Conservation (phyloP, 2,797 vertebrate species). For the Liasis olivaceus region DNA sequence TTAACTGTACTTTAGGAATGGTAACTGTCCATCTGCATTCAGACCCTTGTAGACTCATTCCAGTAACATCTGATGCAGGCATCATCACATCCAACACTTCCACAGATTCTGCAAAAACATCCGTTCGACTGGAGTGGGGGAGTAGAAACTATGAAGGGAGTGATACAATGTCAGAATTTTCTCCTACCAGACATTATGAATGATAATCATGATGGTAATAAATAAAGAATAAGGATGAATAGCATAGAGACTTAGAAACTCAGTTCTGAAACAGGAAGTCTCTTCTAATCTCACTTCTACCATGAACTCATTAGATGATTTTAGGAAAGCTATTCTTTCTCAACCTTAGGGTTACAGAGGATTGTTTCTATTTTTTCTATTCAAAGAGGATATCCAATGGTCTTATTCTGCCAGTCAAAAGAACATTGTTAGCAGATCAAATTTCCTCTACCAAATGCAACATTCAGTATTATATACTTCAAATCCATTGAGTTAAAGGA, state of each 20-base stretch:
- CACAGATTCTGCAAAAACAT: neutral
- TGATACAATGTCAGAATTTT: neutral
- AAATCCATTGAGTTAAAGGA: neutral
- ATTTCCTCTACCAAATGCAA: neutral
- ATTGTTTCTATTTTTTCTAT: neutral
- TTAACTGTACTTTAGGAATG: neutral
- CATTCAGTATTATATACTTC: neutral
- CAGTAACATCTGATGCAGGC: neutral
- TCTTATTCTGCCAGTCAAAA: neutral
- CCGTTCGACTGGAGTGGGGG: no score
- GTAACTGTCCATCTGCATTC: neutral
- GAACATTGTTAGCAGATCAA: neutral
- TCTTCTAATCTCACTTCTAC: neutral
- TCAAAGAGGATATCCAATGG: neutral
- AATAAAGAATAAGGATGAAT: neutral
- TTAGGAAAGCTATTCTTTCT: neutral
- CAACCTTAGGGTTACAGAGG: neutral
- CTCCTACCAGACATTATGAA: neutral
- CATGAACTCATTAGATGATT: neutral
- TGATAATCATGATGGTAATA: neutral
- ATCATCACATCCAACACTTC: neutral
- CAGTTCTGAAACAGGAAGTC: neutral
- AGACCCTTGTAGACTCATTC: neutral
- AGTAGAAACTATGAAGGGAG: neutral
- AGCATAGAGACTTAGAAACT: neutral